Evolutionary conservation across 2,797 vertebrate species (phyloP), one percentile per base, ranked within the genome.

Genomic region (Scarus forsteni): DNA sequence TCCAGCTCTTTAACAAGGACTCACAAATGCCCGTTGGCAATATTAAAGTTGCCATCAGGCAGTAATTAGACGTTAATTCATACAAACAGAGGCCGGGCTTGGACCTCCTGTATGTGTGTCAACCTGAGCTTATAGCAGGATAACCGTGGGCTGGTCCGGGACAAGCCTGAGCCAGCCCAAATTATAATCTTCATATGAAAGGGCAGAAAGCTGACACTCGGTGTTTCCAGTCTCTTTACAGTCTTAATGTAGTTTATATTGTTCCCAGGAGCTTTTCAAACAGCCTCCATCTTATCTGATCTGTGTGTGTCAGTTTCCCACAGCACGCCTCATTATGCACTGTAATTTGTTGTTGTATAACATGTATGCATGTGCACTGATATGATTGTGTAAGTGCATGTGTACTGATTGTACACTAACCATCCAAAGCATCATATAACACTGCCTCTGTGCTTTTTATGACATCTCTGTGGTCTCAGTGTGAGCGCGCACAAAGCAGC

Each of bases 311-410:
- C 44, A 38, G 14, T 57, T 70, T 84, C 54, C 49, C 45, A 58
- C 63, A 68, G 66, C 61, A 45, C 55, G 48, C 49, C 35, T 49
- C 60, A 61, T 84, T 78, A 49, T 81, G 61, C 56, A 49, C 61
- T 66, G 50, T 73, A 80, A 84, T 86, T 82, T 83, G 73, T 84
- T 78, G 55, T 63, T 70, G 49, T 55, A 60, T 75, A 40, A 62
- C 42, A 68, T 73, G 64, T 72, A 69, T 73, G 50, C 73, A 60
- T 72, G 62, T 78, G 57, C 74, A 34, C 63, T 55, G 78, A 74
- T 56, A 76, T 35, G 63, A 80, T 70, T 86, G 67, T 81, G 65
- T 46, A 19, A 53, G 61, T 75, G 71, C 64, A 74, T 79, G 75
- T 77, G 57, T 69, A 60, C 16, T 3, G 8, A 66, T 75, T 86